These are phyloP conservation scores for Erethizon dorsatum DNA, from an alignment of 2,797 vertebrate species.

Conservation along the genomic window DNA sequence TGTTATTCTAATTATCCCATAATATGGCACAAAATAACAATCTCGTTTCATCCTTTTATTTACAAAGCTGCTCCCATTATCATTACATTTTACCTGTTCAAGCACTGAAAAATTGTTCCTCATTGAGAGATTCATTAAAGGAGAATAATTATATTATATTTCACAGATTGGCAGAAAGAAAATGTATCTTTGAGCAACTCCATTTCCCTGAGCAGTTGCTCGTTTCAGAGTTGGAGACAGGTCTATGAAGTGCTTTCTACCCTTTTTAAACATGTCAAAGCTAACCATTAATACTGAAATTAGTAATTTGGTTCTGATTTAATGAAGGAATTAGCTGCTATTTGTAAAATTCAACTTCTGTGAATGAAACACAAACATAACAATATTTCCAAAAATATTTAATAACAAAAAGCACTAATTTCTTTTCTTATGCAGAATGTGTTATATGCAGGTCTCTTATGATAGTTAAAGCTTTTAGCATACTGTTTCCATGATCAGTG, in stretches of 20 bases:
- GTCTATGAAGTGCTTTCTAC: conserved; percentile 88
- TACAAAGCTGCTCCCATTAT: conserved; percentile 87
- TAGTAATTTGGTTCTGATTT: conserved; percentile 76
- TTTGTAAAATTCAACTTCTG: conserved; percentile 72
- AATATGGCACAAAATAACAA: conserved; percentile 86
- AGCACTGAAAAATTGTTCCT: conserved; percentile 85
- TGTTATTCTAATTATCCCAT: conserved; percentile 82
- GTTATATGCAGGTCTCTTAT: conserved; percentile 75
- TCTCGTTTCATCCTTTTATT: conserved; percentile 89
- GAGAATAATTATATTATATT: conserved; percentile 90
- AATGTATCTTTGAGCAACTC: conserved; percentile 90
- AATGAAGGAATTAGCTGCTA: conserved; percentile 72
- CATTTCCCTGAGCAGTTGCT: conserved; percentile 90
- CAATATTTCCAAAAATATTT: conserved; percentile 78
- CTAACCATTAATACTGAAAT: conserved; percentile 81
- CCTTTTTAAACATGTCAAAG: conserved; percentile 85
- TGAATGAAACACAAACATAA: conserved; percentile 81
- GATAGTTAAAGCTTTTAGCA: not conserved
- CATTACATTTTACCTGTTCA: conserved; percentile 87
- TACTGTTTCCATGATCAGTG: not conserved
- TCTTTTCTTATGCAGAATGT: conserved; percentile 82
- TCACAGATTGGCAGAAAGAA: conserved; percentile 90
- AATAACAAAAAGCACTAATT: conserved; percentile 84
- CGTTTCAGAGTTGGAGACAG: conserved; percentile 89
- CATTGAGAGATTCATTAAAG: conserved; percentile 88